Conservation (phyloP, 2,113 vertebrate species). For the Odocoileus virginianus region DNA sequence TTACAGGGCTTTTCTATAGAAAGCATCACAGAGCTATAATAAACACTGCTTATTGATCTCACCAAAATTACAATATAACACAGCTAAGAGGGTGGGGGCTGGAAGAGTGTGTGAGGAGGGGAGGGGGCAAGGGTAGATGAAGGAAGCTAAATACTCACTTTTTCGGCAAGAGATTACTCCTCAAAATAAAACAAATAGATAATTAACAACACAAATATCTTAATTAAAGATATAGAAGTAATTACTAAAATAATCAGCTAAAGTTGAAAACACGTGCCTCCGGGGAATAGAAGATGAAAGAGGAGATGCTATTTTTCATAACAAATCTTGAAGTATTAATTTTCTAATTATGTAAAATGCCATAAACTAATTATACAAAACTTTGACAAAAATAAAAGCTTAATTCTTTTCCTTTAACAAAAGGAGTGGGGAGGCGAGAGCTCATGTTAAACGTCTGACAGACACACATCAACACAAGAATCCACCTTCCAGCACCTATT, state of each 20-base stretch:
- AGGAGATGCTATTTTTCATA: background rate
- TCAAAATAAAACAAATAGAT: background rate
- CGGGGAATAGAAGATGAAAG: background rate
- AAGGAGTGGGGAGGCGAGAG: accelerated
- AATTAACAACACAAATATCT: background rate
- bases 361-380: background rate
- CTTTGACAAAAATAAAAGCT: background rate
- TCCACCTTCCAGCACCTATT: background rate
- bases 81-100: background rate
- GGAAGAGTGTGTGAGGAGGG: background rate
- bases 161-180: background rate
- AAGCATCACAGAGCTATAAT: background rate
- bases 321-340: background rate
- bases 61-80: background rate
- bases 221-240: background rate
- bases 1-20: background rate
- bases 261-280: background rate
- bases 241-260: background rate
- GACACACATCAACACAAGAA: background rate
- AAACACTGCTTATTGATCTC: background rate
- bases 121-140: background rate
- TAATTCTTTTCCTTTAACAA: background rate
- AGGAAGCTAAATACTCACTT: background rate
- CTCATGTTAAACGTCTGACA: background rate
- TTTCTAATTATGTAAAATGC: background rate